Conservation (phyloP, 2,113 vertebrate species). For the Peromyscus polionotus region DNA sequence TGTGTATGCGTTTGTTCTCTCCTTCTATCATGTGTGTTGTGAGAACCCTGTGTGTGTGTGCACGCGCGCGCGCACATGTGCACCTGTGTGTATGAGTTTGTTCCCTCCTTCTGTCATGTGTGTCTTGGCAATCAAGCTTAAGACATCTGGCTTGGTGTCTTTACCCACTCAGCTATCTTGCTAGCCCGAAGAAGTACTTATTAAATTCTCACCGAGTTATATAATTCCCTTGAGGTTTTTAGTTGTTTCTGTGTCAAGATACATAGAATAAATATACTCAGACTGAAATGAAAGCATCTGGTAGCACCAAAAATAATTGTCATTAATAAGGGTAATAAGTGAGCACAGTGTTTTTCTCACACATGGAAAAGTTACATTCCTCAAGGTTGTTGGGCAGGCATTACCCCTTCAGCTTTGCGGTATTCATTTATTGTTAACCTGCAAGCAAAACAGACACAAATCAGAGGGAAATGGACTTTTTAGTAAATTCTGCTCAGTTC, state of each 20-base stretch:
- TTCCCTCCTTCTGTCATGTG: background rate
- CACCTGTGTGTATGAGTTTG: background rate
- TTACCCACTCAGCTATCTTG: background rate
- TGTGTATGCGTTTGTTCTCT: too few relatives aligned
- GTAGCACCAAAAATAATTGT: background rate
- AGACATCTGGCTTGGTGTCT: background rate
- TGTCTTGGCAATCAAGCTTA: background rate
- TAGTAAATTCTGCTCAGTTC: background rate
- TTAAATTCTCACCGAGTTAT: background rate
- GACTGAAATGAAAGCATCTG: background rate
- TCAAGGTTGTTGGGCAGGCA: background rate
- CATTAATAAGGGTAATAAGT: background rate
- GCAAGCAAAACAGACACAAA: background rate
- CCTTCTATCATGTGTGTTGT: too few relatives aligned
- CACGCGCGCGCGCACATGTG: background rate
- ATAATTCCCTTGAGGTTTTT: slow-evolving; percentile 18
- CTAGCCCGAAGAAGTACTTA: too few relatives aligned
- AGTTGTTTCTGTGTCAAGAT: background rate
- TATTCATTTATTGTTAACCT: background rate
- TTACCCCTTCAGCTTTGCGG: background rate
- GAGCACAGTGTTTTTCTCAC: slow-evolving; percentile 19
- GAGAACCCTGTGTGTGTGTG: background rate
- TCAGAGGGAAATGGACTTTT: background rate
- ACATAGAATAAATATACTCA: background rate
- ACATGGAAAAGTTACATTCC: background rate